Base-by-base conservation (phyloP, 2,797 vertebrate species). In the Ciconia nigra region DNA sequence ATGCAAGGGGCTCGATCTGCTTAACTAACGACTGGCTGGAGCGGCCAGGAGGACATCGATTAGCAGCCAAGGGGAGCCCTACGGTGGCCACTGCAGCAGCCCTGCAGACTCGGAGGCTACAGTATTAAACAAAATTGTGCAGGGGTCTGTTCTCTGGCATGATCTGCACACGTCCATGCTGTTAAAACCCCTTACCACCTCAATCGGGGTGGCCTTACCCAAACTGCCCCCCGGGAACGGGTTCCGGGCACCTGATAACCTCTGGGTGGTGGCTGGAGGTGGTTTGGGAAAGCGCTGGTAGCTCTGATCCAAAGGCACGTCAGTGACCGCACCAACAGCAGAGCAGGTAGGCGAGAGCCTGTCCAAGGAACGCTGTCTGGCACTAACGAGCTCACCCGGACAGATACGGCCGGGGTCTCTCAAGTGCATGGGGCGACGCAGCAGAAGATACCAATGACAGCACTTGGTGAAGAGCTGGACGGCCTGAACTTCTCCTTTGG, bases 121-220 rank as follows among this genome's bases (percentile, higher is more conserved):
- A 10, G 66, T 1, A 13, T 11, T 11, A 13, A 33, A 46, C 1
- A 0, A 3, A 19, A 49, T 2, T 11, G 37, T 8, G 29, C 33
- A 11, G 4, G 26, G 37, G 39, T 13, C 21, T 31, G 44, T 13
- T 28, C 49, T 28, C 51, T 2, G 5, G 35, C 37, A 21, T 1
- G 47, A 37, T 7, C 41, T 33, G 57, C 35, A 25, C 55, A 8
- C 0, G 2, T n/a, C 24, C 37, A 1, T 1, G 15, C 19, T 55
- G 13, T 8, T 61, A 37, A 58, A 46, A 47, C 12, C 39, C 44
- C 39, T 41, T 5, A 19, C 10, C 19, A 21, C 26, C 46, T 46
- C 1, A 1, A 12, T 3, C 2, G 1, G 26, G 62, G 44, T 35
- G 57, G 14, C 42, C 37, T 26, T n/a, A n/a, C 15, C 37, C 62